Percentiles rank a stretch among this genome's conserved stretches.
These are phyloP conservation scores for Ivindomyrus marchei DNA, from an alignment of 2,113 vertebrate genomes.

Conservation along the genomic window DNA sequence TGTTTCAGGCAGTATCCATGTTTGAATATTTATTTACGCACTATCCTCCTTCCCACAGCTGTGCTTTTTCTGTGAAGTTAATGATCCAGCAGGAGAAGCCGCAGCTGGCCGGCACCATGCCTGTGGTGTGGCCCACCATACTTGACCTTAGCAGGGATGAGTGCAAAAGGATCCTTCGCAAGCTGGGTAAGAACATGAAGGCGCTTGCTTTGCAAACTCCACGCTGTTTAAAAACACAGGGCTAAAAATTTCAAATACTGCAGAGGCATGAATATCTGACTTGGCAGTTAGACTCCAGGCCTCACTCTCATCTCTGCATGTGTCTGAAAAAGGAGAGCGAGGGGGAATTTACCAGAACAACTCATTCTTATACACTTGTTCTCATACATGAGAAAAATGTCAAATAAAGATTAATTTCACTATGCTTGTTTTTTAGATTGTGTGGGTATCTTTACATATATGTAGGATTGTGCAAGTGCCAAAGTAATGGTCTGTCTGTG, in stretches of 20 bases:
- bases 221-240: not conserved
- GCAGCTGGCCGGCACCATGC: slow-evolving; percentile 72
- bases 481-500: not conserved
- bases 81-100: slow-evolving; percentile 74
- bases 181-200: slow-evolving; percentile 70
- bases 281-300: not conserved
- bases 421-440: not conserved
- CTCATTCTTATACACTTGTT: not conserved
- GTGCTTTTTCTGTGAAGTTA: slow-evolving; percentile 38
- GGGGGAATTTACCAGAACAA: not conserved
- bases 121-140: slow-evolving; percentile 96
- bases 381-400: not conserved
- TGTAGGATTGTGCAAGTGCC: not conserved
- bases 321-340: not conserved
- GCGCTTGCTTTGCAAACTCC: not conserved
- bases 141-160: slow-evolving; percentile 96
- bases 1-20: not conserved
- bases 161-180: slow-evolving; percentile 95
- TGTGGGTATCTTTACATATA: not conserved
- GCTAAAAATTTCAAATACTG: not conserved
- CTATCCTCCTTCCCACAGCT: not conserved
- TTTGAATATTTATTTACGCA: not conserved
- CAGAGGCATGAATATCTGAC: not conserved
- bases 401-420: not conserved
- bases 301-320: not conserved